Evolutionary conservation across 2,888 invertebrate genomes (phyloP).

Genomic region (Agapetus fuscipes): DNA sequence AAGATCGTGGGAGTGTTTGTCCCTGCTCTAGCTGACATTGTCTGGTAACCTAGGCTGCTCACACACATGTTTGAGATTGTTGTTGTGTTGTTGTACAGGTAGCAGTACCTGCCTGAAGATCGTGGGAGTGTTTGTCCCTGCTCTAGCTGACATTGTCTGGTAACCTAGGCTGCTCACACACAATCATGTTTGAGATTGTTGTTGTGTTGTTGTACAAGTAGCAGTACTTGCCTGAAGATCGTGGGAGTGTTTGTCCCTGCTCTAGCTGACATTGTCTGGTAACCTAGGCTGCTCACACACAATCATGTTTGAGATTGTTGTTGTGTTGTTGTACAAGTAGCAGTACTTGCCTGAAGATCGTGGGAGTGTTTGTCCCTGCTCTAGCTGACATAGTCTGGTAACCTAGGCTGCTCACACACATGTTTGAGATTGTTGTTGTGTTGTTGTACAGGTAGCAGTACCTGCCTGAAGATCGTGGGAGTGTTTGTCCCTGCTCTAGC

Average conservation of each 20-base stretch:
- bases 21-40: no score
- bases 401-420: no score
- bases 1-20: no score
- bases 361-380: slow-evolving; percentile 11
- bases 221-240: slow-evolving; percentile 10
- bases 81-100: no score
- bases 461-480: slow-evolving; percentile 30
- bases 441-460: slow-evolving; percentile 14
- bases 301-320: no score
- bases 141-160: slow-evolving; percentile 11
- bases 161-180: slow-evolving; percentile 9
- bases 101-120: slow-evolving; percentile 10
- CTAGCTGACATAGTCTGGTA: not conserved
- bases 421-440: no score
- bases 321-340: no score
- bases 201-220: no score
- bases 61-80: no score
- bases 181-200: no score
- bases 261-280: slow-evolving; percentile 11
- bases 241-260: slow-evolving; percentile 18
- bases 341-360: slow-evolving; percentile 10
- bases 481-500: slow-evolving; percentile 61
- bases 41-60: no score
- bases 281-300: slow-evolving; percentile 10
- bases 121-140: slow-evolving; percentile 17